Percentiles rank a stretch among this genome's conserved stretches.
phyloP scores from a whole-genome alignment of 2,113 vertebrate species.

The Cephalopterus ornatus region DNA sequence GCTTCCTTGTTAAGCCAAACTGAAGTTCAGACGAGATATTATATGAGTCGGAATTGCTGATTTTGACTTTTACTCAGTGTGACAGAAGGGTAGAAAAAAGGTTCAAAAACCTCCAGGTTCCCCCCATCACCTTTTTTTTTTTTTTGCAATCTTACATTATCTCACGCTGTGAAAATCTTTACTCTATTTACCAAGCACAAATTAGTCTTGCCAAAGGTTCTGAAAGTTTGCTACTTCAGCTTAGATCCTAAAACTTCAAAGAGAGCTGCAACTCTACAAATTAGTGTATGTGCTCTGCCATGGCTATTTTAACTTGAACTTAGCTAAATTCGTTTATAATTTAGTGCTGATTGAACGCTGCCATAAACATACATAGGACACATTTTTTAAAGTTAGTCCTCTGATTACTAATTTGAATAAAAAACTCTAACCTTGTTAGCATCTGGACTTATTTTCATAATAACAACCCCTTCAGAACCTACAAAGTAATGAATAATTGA shows the following conservation, averaged over 20 bases:
- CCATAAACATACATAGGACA: slow-evolving; percentile 72
- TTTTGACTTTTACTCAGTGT: slow-evolving; percentile 59
- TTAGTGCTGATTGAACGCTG: slow-evolving; percentile 77
- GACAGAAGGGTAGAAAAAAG: slow-evolving; percentile 38
- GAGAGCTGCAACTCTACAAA: slow-evolving; percentile 50
- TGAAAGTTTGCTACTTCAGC: slow-evolving; percentile 62
- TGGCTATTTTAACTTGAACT: slow-evolving; percentile 69
- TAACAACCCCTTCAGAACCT: slow-evolving; percentile 97
- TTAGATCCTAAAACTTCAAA: slow-evolving; percentile 68
- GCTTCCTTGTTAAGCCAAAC: slow-evolving; percentile 49
- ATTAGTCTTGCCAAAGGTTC: slow-evolving; percentile 72
- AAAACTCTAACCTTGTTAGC: slow-evolving; percentile 97
- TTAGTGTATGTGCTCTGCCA: slow-evolving; percentile 17
- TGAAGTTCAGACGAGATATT: slow-evolving; percentile 49
- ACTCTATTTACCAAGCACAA: slow-evolving; percentile 75
- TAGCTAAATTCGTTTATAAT: slow-evolving; percentile 78
- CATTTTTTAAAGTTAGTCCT: slow-evolving; percentile 82
- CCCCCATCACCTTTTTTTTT: background rate
- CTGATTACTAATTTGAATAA: slow-evolving; percentile 89
- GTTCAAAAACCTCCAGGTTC: slow-evolving; percentile 27
- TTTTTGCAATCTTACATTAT: slow-evolving; percentile 19
- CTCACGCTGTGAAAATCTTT: slow-evolving; percentile 71
- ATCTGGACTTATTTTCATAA: slow-evolving; percentile 98
- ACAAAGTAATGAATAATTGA: slow-evolving; percentile 99
- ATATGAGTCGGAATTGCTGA: slow-evolving; percentile 56